Percentiles rank a stretch among this genome's conserved stretches.
Conservation (phyloP, 2,888 invertebrate genomes). For the Archips crataeganus region DNA sequence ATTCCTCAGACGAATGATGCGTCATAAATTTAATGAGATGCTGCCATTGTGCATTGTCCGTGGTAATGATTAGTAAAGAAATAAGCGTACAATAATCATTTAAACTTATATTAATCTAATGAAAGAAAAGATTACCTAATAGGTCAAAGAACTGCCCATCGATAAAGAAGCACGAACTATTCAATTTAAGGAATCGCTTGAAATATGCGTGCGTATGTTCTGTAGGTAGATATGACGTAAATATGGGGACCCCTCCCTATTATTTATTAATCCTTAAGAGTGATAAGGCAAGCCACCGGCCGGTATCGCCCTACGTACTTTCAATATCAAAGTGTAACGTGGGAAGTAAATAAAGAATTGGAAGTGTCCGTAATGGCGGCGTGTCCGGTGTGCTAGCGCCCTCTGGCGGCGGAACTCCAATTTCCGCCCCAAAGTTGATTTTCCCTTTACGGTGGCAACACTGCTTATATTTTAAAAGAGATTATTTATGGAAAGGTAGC, state of each 20-base stretch:
- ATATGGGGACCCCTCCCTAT: background rate
- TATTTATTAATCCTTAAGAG: constrained; percentile 14
- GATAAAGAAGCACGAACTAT: background rate
- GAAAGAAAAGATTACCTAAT: background rate
- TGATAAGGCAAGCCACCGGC: constrained; percentile 26
- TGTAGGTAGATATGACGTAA: background rate
- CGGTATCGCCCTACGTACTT: constrained; percentile 40
- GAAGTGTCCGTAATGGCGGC: constrained; percentile 67
- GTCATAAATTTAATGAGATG: constrained; percentile 6
- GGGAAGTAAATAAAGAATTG: constrained; percentile 52
- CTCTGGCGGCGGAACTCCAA: constrained; percentile 76
- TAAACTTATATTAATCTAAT: background rate
- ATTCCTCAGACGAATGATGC: background rate
- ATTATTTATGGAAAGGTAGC: constrained; percentile 52
- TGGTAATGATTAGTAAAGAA: background rate
- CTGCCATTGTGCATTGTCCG: background rate
- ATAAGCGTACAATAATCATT: background rate
- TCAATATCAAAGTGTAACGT: constrained; percentile 52
- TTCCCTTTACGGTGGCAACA: constrained; percentile 65
- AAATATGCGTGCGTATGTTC: background rate
- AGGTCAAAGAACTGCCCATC: background rate
- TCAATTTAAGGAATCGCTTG: background rate
- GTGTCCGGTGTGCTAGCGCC: constrained; percentile 70
- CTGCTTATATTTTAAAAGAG: constrained; percentile 51
- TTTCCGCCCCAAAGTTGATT: constrained; percentile 76